Evolutionary conservation across 1,140 invertebrate species (phyloP).

Genomic region (Asbolus verrucosus): DNA sequence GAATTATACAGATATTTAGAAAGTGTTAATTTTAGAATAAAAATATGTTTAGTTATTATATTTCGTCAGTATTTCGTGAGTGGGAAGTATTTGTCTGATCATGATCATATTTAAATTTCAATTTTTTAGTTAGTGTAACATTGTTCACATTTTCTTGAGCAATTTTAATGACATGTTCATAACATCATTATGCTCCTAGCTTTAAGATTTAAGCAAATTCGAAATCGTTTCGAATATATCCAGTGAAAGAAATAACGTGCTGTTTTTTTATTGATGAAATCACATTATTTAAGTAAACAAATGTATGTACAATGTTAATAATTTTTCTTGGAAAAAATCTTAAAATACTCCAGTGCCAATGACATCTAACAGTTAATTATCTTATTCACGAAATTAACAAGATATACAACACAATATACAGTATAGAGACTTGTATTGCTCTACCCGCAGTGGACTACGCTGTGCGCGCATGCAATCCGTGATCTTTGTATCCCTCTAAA

Average conservation of each 20-base stretch:
- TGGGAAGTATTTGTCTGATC: neutral
- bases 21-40: neutral
- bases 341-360: too few relatives aligned
- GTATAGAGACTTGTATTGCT: too few relatives aligned
- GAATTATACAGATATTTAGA: neutral
- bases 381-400: too few relatives aligned
- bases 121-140: constrained; percentile 19
- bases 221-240: constrained; percentile 8
- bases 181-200: constrained; percentile 30
- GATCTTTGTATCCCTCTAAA: too few relatives aligned
- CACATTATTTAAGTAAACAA: too few relatives aligned
- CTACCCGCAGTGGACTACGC: too few relatives aligned
- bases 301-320: too few relatives aligned
- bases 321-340: too few relatives aligned
- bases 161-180: constrained; percentile 46
- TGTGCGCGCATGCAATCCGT: too few relatives aligned
- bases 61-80: neutral
- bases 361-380: too few relatives aligned
- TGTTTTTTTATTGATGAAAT: too few relatives aligned
- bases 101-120: neutral
- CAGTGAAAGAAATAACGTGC: constrained; percentile 40
- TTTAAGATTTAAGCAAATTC: constrained; percentile 46
- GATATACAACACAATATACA: too few relatives aligned
- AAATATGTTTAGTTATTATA: neutral
- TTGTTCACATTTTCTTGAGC: constrained; percentile 36